Conservation (phyloP, 2,113 vertebrate species). For the Opisthocomus hoazin region DNA sequence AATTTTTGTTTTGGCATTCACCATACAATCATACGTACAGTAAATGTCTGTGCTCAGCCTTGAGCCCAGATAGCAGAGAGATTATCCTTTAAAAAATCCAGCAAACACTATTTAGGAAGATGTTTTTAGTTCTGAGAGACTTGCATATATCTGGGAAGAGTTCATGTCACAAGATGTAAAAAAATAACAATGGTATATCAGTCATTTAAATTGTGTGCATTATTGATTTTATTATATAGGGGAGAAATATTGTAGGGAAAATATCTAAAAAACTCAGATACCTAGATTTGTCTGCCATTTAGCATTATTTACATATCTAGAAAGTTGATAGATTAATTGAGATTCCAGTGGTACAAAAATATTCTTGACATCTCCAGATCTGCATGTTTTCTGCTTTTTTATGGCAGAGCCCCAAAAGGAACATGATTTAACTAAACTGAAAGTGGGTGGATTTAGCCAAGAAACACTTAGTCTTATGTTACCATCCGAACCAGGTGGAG, state of each 20-base stretch:
- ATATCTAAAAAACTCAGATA: neutral
- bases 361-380: constrained; percentile 18
- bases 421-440: constrained; percentile 51
- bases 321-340: neutral
- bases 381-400: constrained; percentile 48
- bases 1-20: neutral
- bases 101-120: neutral
- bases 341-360: constrained; percentile 6
- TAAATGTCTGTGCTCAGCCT: neutral
- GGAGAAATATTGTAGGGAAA: neutral
- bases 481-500: constrained; percentile 58
- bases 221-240: neutral
- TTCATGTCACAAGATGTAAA: neutral
- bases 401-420: constrained; percentile 49
- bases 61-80: neutral
- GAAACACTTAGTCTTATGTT: constrained; percentile 55
- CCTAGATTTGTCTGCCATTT: neutral
- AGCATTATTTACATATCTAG: neutral
- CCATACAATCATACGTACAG: neutral
- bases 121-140: neutral
- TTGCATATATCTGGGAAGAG: neutral
- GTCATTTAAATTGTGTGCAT: neutral
- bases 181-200: neutral
- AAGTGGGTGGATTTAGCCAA: constrained; percentile 49
- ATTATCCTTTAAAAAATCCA: neutral